A percentile compares a stretch with the other conserved stretches of the same genome.
These are phyloP conservation scores for Callionymus lyra DNA, from an alignment of 2,113 vertebrate genomes.

Conservation along the genomic window DNA sequence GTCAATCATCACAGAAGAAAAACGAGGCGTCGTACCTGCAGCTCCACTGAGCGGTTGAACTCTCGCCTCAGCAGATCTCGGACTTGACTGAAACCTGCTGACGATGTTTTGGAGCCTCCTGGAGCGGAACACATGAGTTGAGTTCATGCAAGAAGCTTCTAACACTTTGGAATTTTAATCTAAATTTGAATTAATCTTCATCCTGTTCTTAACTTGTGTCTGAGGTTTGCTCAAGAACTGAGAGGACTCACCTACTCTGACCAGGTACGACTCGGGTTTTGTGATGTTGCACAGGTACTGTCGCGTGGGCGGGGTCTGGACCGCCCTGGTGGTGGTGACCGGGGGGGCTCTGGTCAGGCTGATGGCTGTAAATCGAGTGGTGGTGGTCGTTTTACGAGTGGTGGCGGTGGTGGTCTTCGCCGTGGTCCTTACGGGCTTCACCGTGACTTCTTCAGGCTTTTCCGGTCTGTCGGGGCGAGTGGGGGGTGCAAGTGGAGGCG, in stretches of 20 bases:
- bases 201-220: too few relatives aligned
- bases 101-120: conserved; percentile 60
- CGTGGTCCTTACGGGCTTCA: conserved; percentile 16
- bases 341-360: conserved; percentile 49
- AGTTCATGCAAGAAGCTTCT: neutral
- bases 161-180: neutral
- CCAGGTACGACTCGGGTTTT: conserved; percentile 67
- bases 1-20: neutral
- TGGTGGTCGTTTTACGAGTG: conserved; percentile 18
- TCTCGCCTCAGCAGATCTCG: conserved; percentile 63
- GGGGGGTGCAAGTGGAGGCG: conserved; percentile 26
- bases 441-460: conserved; percentile 17
- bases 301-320: conserved; percentile 38
- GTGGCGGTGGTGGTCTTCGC: conserved; percentile 11
- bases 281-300: conserved; percentile 66
- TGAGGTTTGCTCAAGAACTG: conserved; percentile 3
- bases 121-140: conserved; percentile 7
- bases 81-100: conserved; percentile 56
- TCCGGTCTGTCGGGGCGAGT: conserved; percentile 23
- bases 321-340: conserved; percentile 48
- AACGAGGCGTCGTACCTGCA: conserved; percentile 56
- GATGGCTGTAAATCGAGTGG: conserved; percentile 39
- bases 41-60: conserved; percentile 68
- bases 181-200: too few relatives aligned
- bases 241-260: conserved; percentile 62